phyloP scores from a whole-genome alignment of 2,113 vertebrate species.

The Gallinago media region DNA sequence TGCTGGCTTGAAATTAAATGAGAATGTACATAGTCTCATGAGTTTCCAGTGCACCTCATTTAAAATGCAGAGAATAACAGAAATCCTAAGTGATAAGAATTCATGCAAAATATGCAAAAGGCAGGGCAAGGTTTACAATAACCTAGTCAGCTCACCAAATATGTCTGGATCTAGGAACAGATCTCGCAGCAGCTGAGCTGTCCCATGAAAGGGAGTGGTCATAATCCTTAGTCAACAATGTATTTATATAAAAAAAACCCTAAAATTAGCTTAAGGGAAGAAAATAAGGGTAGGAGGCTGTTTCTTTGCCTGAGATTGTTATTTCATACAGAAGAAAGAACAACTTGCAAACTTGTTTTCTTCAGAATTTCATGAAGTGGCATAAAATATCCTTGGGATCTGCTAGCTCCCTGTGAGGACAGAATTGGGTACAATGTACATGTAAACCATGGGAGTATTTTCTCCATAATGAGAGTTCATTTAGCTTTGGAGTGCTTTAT shows the following conservation, averaged over 20 bases:
- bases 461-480: background rate
- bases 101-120: background rate
- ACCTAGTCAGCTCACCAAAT: background rate
- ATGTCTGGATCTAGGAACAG: background rate
- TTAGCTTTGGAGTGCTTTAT: background rate
- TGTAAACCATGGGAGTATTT: background rate
- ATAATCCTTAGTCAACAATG: background rate
- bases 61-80: background rate
- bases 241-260: background rate
- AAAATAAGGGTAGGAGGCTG: background rate
- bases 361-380: background rate
- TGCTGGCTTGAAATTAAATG: background rate
- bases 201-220: background rate
- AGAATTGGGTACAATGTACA: background rate
- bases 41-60: background rate
- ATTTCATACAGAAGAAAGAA: background rate
- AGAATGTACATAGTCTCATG: background rate
- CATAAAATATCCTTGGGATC: background rate
- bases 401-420: background rate
- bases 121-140: background rate
- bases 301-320: background rate
- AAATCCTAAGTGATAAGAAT: background rate
- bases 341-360: background rate
- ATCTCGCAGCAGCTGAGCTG: background rate
- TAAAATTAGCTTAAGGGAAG: background rate